Base-by-base conservation (phyloP, 1,140 invertebrate species). In the Metaphire vulgaris region DNA sequence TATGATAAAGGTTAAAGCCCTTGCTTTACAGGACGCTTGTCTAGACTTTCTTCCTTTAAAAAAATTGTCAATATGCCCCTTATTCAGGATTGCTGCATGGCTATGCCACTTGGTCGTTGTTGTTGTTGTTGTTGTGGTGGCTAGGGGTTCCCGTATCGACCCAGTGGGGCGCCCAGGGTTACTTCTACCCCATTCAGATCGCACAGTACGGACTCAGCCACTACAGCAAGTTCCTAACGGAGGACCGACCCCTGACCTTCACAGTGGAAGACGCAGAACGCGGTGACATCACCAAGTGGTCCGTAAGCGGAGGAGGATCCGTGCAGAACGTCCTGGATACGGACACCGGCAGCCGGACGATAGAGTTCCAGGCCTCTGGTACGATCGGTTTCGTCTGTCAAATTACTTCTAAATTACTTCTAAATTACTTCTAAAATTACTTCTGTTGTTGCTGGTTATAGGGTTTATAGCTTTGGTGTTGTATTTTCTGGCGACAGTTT, bases 131-230 rank as follows among this genome's bases (percentile, higher is more conserved):
- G 15, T 33, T 14, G 12, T 65, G 14, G 26, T 28, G 14, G 28
- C 31, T 69, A 90, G 89, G 93, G 75, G 94, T 97, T 12, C 95
- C 96, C 0, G 90, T 98, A 56, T 96, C 94, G 0, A 96, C 91
- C 0, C 96, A 98, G 83, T 99, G 96, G 96, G 92, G 95, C 68
- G 80, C 89, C 73, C 82, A 80, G 69, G 96, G 95, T 0, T 98
- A 99, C 86, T 96, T 92, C 85, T 99, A 99, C 88, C 96, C 97
- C 0, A 98, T 97, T 1, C 97, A 99, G 89, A 97, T 99, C 79
- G 95, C 96, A 1, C 97, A 99, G 85, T 99, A 95, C 86, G 97
- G 94, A 0, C 86, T 99, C 41, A 93, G 95, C 31, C 97, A 99
- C 87, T 99, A 96, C 86, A 97, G 94, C 84, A 98, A 98, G 87